These are phyloP conservation scores for Ceyx cyanopectus DNA, from an alignment of 2,113 vertebrate species.

Conservation along the genomic window DNA sequence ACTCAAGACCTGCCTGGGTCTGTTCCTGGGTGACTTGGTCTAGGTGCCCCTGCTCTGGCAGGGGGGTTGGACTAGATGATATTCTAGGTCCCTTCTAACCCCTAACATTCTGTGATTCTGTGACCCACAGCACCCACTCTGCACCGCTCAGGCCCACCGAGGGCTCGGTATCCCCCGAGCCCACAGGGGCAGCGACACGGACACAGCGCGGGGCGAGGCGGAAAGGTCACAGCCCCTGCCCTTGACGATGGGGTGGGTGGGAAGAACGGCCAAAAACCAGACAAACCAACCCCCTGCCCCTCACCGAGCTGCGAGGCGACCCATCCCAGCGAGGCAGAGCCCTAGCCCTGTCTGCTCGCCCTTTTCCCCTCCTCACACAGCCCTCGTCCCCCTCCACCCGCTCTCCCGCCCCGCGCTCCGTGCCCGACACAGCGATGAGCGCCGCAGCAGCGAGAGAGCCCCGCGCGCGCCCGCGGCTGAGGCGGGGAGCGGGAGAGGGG, in stretches of 20 bases:
- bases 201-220: neutral
- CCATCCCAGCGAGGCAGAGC: neutral
- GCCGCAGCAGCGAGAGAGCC: neutral
- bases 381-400: no score
- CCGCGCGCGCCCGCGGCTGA: neutral
- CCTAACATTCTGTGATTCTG: no score
- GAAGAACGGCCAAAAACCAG: no score
- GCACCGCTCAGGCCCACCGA: accelerated
- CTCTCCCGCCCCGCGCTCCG: neutral
- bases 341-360: neutral
- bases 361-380: neutral
- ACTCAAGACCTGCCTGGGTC: no score
- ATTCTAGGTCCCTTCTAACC: no score
- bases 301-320: neutral
- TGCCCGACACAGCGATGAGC: constrained; percentile 11
- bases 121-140: neutral
- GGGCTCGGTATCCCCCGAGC: neutral
- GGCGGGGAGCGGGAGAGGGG: neutral
- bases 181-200: neutral
- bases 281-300: no score
- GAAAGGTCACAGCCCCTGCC: neutral
- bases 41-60: no score
- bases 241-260: neutral
- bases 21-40: no score
- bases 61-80: no score